These are phyloP conservation scores for Serrognathus titanus DNA, from an alignment of 2,888 invertebrate genomes.

Conservation along the genomic window DNA sequence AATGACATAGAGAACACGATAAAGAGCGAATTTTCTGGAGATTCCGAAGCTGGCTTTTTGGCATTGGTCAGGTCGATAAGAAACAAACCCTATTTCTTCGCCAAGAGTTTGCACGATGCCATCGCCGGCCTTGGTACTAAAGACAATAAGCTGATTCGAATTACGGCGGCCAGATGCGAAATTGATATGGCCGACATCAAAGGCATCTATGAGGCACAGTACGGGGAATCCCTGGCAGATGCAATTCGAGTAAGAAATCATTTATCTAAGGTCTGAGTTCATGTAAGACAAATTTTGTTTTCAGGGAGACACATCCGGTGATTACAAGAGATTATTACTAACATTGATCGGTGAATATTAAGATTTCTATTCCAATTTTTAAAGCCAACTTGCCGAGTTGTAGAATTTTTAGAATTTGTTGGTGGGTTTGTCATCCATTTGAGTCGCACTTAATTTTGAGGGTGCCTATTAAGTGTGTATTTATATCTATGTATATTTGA, in stretches of 20 bases:
- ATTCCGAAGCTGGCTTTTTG: slow-evolving; percentile 69
- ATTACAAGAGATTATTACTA: slow-evolving; percentile 77
- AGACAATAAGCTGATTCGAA: slow-evolving; percentile 76
- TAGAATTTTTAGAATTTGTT: neutral
- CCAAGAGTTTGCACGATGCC: slow-evolving; percentile 75
- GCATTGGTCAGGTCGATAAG: slow-evolving; percentile 76
- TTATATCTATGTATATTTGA: neutral
- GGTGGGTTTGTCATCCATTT: neutral
- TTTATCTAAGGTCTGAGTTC: neutral
- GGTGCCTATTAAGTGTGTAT: neutral
- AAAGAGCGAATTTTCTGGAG: slow-evolving; percentile 78
- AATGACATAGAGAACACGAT: slow-evolving; percentile 73
- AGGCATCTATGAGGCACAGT: slow-evolving; percentile 66
- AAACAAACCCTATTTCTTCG: slow-evolving; percentile 76
- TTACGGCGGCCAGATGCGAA: slow-evolving; percentile 76
- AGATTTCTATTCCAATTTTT: neutral
- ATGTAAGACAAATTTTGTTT: slow-evolving; percentile 32
- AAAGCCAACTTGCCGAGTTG: neutral
- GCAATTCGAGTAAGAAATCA: slow-evolving; percentile 65
- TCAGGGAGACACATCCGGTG: slow-evolving; percentile 77
- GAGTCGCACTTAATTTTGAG: neutral
- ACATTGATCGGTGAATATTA: slow-evolving; percentile 54
- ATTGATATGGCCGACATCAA: slow-evolving; percentile 81
- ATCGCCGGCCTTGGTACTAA: slow-evolving; percentile 87
- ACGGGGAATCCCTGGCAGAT: slow-evolving; percentile 69